These are phyloP conservation scores for Shinisaurus crocodilurus DNA, from an alignment of 2,113 vertebrate genomes.

Conservation along the genomic window DNA sequence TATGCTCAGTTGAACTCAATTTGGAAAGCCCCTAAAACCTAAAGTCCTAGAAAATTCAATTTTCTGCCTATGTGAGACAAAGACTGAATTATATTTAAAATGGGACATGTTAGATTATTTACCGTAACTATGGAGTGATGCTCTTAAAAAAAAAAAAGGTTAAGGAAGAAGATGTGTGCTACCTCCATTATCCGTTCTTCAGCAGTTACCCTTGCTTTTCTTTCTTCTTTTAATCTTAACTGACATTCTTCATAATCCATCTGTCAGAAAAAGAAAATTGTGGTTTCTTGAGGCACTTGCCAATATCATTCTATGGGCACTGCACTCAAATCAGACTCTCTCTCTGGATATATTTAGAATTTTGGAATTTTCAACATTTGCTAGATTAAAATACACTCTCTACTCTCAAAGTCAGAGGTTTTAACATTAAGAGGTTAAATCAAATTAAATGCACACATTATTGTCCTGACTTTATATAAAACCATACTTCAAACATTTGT, in stretches of 20 bases:
- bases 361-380: background rate
- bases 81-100: background rate
- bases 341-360: background rate
- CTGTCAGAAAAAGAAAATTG: slow-evolving; percentile 70
- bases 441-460: background rate
- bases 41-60: background rate
- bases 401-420: background rate
- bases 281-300: slow-evolving; percentile 8
- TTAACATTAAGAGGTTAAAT: background rate
- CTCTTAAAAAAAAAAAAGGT: slow-evolving; percentile 45
- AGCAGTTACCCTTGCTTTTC: slow-evolving; percentile 83
- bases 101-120: background rate
- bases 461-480: background rate
- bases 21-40: background rate
- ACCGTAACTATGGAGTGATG: background rate
- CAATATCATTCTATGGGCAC: background rate
- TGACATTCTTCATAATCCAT: slow-evolving; percentile 87
- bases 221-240: slow-evolving; percentile 85
- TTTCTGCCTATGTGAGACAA: background rate
- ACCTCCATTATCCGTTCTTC: slow-evolving; percentile 88
- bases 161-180: slow-evolving; percentile 32
- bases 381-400: background rate
- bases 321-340: background rate
- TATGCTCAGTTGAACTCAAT: background rate
- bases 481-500: background rate